These are phyloP conservation scores for Pagetopsis macropterus DNA, from an alignment of 2,797 vertebrate genomes.

Conservation along the genomic window DNA sequence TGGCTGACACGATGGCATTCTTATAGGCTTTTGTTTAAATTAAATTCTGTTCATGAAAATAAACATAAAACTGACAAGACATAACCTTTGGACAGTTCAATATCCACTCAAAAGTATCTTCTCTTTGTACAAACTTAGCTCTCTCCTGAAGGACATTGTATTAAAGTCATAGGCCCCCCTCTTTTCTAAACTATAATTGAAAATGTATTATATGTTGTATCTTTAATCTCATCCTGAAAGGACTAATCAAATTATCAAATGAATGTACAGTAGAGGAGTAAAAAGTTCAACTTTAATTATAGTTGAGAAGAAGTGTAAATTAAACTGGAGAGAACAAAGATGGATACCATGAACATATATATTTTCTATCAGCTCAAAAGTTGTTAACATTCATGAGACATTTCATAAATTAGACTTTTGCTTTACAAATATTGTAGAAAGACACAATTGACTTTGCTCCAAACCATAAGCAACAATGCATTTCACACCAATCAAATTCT, in stretches of 20 bases:
- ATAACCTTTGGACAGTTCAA: conserved; percentile 15
- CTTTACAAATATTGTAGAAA: conserved; percentile 26
- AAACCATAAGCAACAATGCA: conserved; percentile 32
- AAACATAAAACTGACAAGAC: conserved; percentile 18
- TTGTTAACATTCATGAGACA: conserved; percentile 6
- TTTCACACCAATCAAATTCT: conserved; percentile 9
- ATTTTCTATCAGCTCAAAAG: background rate
- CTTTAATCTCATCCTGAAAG: too few relatives aligned
- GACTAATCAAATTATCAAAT: too few relatives aligned
- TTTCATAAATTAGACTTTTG: conserved; percentile 6
- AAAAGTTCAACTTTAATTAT: too few relatives aligned
- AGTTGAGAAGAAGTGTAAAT: background rate
- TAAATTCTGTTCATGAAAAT: conserved; percentile 13
- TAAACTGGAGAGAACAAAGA: conserved; percentile 7
- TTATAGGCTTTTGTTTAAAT: conserved; percentile 9
- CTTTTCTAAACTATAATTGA: too few relatives aligned
- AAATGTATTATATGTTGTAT: too few relatives aligned
- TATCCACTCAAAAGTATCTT: conserved; percentile 7
- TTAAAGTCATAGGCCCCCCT: too few relatives aligned
- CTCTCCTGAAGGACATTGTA: background rate
- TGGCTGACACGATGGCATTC: background rate
- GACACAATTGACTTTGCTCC: conserved; percentile 12
- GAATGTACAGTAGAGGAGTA: too few relatives aligned
- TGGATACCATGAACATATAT: background rate
- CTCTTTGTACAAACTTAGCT: background rate